Evolutionary conservation across 2,113 vertebrate genomes (phyloP), one percentile per base, ranked within the genome.

Genomic region (Anolis sagrei): DNA sequence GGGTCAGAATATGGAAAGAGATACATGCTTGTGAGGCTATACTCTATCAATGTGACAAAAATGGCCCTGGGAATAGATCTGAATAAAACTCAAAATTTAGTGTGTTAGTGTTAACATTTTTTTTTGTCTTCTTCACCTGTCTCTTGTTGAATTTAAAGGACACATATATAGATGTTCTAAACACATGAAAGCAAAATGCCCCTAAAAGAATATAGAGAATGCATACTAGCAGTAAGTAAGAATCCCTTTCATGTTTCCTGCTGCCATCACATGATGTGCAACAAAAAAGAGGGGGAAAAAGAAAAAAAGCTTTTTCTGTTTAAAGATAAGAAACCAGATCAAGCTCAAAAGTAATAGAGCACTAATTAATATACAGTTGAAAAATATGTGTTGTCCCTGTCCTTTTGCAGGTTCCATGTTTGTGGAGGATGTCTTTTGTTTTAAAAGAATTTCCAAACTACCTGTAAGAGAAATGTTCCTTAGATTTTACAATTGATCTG

Each of bases 91-190:
- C 16, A 7, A 44, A 51, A 4, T 58, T 3, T 66, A 58, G 19
- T 2, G 51, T 51, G 34, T 75, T 90, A 27, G 11, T 32, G n/a
- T 70, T 79, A 85, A 76, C 51, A 48, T 70, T 73, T 19, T 81
- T 58, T 54, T 13, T 21, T 49, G 25, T 34, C 32, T 64, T 64
- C 58, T 3, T 66, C 11, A 13, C 44, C 14, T 29, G 29, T 49
- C 27, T 44, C 7, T 87, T 2, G 73, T 66, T 9, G 9, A 21
- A 18, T 36, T 82, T 85, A 32, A 66, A 77, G 32, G 64, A 13
- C 36, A 44, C 64, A 39, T n/a, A 72, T 10, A 61, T 14, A 8
- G 48, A 58, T 85, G 25, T 64, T 77, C 62, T 54, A 27, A 84
- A 36, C 34, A 70, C 48, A 69, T 19, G 23, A 84, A 84, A 84